Base-by-base conservation (phyloP, 2,888 invertebrate genomes). In the Nomada lathburiana region DNA sequence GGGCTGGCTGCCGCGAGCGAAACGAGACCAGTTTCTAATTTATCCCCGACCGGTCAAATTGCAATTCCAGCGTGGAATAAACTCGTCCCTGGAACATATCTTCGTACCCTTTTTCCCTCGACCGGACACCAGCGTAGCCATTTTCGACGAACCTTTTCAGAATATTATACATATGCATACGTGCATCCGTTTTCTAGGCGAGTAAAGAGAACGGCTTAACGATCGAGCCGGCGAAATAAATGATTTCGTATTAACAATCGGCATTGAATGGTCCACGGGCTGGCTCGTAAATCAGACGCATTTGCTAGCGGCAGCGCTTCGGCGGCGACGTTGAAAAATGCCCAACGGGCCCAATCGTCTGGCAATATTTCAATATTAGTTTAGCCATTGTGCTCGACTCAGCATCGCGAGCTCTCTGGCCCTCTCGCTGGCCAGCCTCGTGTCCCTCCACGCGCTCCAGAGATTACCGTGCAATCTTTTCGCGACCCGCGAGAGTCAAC, bases 331-430 rank as follows among this genome's bases (percentile, higher is more conserved):
- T 89, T 92, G 92, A 93, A 92, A 93, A 92, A 93, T 91, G 91
- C 87, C 83, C 84, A 77, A 72, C 84, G 82, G 83, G 83, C 87
- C 89, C 90, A 89, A 90, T 92, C 92, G 92, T 83, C 90, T 80
- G 88, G 91, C 91, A 90, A 93, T 93, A 93, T 93, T 93, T 93
- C 93, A 92, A 93, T 93, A 93, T 93, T 93, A 92, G 93, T 93
- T 93, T 92, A 93, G 89, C 92, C 91, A 92, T 92, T 92, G 92
- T 92, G 89, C 85, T 70, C 59, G 80, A 71, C 64, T 81, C 71
- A 71, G 67, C 74, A 75, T 76, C 59, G 18, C 18, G 36, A 18
- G 16, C 18, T 29, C 44, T 10, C 50, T 81, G 81, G 82, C 72
- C 81, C 71, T 53, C 76, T 57, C 55, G n/a, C 26, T 7, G 29